Base-by-base conservation (phyloP, 1,140 invertebrate genomes). In the Scaptomyza graminum region DNA sequence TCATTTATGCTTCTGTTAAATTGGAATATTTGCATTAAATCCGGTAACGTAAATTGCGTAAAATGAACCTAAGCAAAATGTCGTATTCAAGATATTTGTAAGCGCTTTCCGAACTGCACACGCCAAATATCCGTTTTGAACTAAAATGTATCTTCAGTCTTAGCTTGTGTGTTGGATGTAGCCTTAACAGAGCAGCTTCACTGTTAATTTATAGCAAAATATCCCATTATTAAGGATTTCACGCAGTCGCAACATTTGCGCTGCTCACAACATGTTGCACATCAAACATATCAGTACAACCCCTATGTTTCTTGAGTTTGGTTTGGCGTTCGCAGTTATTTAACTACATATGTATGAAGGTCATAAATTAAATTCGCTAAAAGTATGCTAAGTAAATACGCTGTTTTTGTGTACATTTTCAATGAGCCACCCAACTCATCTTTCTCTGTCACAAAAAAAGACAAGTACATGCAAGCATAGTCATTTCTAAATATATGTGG, bases 51-150 rank as follows among this genome's bases (percentile, higher is more conserved):
- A 3, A n/a, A 12, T 41, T 41, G 3, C 37, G 37, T 41, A 5
- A 41, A 34, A 34, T 34, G 31, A 9, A 9, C 1, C 6, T 8
- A 5, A 59, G 15, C 9, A 18, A 60, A 47, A 11, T 25, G 11
- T 5, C 12, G 12, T 41, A n/a, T 39, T 5, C 3, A 15, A 37
- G 18, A 9, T 16, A 59, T 47, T 22, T 37, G 0, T n/a, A 41
- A 16, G 52, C 68, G 62, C 31, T 12, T 13, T 37, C 5, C 39
- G 54, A 71, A 46, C 54, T 31, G 18, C 39, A 46, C 46, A 15
- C 39, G 62, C 7, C 39, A 12, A 52, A 71, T 31, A n/a, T 66
- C 44, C 68, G 54, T 31, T 51, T 18, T 41, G 54, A 66, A 71
- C 68, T 71, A 59, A 71, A 59, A 31, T 5, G 43, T 43, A 44